Base-by-base conservation (phyloP, 2,888 invertebrate genomes). In the Cerastis leucographa region DNA sequence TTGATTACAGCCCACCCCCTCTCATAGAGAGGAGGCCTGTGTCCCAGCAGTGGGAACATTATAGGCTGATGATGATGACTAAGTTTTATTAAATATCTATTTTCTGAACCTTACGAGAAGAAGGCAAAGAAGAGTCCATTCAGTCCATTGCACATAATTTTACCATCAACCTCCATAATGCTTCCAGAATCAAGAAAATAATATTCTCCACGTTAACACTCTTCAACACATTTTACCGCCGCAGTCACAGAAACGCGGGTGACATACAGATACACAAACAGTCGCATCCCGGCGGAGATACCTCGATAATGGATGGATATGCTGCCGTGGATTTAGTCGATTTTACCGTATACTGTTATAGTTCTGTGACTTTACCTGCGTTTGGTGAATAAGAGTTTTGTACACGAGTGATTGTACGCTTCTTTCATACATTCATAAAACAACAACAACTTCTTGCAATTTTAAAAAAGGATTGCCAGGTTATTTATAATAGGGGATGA, bases 251-350 rank as follows among this genome's bases (percentile, higher is more conserved):
- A 46, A 64, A 22, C 66, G 51, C 42, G 56, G 66, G 42, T 71
- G 54, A 74, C 46, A 68, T 46, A 67, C 25, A 85, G 56, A 56
- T 69, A 72, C 61, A 68, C 66, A 75, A 66, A 81, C 64, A 19
- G 66, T 46, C 44, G 54, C 49, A 22, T 73, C 70, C 74, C 71
- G 44, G 35, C 14, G 56, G 76, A 67, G 78, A 82, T 73, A 66
- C 62, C 19, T 51, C 61, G 83, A 56, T 78, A 80, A 82, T 71
- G 29, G 67, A 75, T 59, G 71, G 70, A 19, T 61, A 44, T 70
- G 65, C n/a, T 64, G 29, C 76, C 65, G 64, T 44, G 61, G 44
- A 65, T 78, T 82, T 67, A 49, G 42, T 49, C 35, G 46, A 25
- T n/a, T 56, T 83, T 44, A 14, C 11, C n/a, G n/a, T 25, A 65